A percentile compares a stretch with the other conserved stretches of the same genome.
phyloP scores from a whole-genome alignment of 2,797 vertebrate species.

The Acanthurus leucopareius region DNA sequence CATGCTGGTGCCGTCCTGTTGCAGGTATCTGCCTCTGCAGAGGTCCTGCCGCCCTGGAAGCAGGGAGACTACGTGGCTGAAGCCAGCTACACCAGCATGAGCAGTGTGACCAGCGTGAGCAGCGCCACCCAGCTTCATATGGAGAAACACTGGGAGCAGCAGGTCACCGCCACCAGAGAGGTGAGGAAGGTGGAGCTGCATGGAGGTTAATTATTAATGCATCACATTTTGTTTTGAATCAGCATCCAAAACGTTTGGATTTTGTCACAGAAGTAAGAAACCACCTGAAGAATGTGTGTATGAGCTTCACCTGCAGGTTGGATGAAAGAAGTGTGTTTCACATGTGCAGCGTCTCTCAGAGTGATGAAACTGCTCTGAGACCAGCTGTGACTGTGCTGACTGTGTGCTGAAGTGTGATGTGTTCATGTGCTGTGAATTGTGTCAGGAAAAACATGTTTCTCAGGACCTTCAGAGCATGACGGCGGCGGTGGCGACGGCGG shows the following conservation, averaged over 20 bases:
- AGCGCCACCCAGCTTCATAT: conserved; percentile 85
- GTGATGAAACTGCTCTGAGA: not conserved
- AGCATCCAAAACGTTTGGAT: not conserved
- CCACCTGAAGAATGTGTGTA: not conserved
- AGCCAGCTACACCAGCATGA: conserved; percentile 85
- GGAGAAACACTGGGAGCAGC: conserved; percentile 79
- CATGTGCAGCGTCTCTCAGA: not conserved
- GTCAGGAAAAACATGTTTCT: conserved; percentile 64
- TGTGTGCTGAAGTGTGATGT: conserved; percentile 17
- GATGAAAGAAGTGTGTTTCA: not conserved
- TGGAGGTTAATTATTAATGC: not conserved
- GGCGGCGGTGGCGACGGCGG: conserved; percentile 75
- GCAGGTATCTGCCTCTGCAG: too few relatives aligned
- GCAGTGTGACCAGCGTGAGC: conserved; percentile 75
- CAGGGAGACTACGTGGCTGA: conserved; percentile 89
- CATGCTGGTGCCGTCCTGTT: too few relatives aligned
- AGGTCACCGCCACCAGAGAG: conserved; percentile 83
- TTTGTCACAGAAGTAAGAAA: not conserved
- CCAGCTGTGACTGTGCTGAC: not conserved
- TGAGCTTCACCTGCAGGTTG: not conserved
- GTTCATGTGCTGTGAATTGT: conserved; percentile 38
- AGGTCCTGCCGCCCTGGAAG: conserved; percentile 97
- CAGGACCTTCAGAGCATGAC: conserved; percentile 56
- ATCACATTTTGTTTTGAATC: too few relatives aligned
- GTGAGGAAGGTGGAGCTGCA: conserved; percentile 73